Base-by-base conservation (phyloP, 2,797 vertebrate species). In the Aphelocoma californica region DNA sequence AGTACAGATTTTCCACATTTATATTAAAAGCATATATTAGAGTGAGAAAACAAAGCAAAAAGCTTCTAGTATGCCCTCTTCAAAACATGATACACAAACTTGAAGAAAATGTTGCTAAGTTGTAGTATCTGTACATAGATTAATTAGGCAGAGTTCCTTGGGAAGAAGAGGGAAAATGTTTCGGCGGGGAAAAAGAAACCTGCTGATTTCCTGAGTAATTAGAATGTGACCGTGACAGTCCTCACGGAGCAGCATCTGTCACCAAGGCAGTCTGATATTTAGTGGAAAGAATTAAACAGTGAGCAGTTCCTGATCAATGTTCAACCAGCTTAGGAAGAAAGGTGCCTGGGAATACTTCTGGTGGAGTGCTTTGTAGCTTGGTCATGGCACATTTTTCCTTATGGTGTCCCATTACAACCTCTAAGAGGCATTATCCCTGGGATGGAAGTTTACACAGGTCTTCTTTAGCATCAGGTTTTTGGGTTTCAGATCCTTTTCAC, bases 301-400 rank as follows among this genome's bases (percentile, higher is more conserved):
- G 29, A 72, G 24, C 51, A 72, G 14, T 4, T 91, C 14, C 42
- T 75, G 34, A 58, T 70, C 17, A 70, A 14, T n/a, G 72, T 38
- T 75, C 31, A 54, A 26, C 7, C 24, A 12, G 1, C 26, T 50
- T 34, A 38, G 70, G 54, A 72, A 51, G 21, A 80, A 54, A 58
- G 5, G 5, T 28, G 9, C 14, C 21, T 14, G 32, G 13, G 29
- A 74, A 70, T 70, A 8, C 32, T 69, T 60, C 50, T 77, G 29
- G 26, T 23, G 58, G 19, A 64, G 11, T 31, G 10, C 18, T 67
- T 64, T 12, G 6, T 50, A 79, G 8, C 28, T 72, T 10, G 10
- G 17, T 21, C 2, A 0, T 44, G 18, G 7, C 7, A 10, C 3
- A 0, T 48, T 69, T 87, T 71, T 25, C 29, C 15, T 53, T n/a